Base-by-base conservation (phyloP, 1,140 invertebrate genomes). In the Laupala kohalensis region DNA sequence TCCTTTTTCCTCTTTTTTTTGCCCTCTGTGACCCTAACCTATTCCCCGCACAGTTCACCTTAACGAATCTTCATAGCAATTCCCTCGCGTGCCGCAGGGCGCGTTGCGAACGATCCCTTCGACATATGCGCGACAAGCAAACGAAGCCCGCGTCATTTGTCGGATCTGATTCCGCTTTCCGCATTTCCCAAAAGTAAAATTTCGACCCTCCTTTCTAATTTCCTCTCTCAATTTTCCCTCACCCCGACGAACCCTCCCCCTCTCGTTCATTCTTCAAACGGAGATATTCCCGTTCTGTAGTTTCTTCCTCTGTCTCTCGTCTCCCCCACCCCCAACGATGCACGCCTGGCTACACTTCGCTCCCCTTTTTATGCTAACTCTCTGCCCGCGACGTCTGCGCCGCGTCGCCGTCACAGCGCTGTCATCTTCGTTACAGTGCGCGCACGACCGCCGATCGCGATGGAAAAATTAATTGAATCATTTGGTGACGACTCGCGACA, bases 401-500 rank as follows among this genome's bases (percentile, higher is more conserved):
- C 37, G 37, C n/a, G n/a, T n/a, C n/a, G n/a, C n/a, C n/a, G n/a
- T n/a, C n/a, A n/a, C n/a, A n/a, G n/a, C 37, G 9, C 37, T 53
- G 37, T 53, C 37, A 53, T 53, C 37, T 53, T 27, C 24, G 26
- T 27, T 27, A 66, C 24, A 27, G 24, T 66, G 24, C 26, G n/a
- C 25, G 69, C 69, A 70, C 53, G 69, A 70, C 5, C 63, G 53
- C 19, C 53, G n/a, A 27, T 70, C 69, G 30, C 69, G 25, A 70
- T 70, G 69, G 69, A 65, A 70, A 70, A 70, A 70, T 70, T 70
- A 70, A 70, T 70, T 70, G 69, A 70, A 70, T 70, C 69, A 64
- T 70, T 70, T 63, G 67, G 67, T n/a, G 29, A 6, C 23, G 28
- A 65, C 64, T 65, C 23, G 64, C 6, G 25, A 24, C 6, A n/a